Evolutionary conservation across 2,113 vertebrate species (phyloP).

Genomic region (Phycodurus eques): DNA sequence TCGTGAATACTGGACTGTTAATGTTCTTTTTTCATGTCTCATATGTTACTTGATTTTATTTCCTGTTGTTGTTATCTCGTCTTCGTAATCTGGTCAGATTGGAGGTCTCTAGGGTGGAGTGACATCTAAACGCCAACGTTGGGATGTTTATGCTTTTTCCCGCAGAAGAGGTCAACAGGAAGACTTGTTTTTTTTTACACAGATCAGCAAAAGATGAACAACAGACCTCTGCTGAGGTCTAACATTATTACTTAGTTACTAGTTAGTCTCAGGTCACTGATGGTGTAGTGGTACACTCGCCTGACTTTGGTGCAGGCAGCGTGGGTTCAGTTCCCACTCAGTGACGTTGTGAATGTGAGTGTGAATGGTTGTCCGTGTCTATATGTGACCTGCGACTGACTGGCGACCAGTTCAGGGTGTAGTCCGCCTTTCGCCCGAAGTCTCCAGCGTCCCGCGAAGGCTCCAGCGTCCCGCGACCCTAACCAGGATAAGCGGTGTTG

Average conservation of each 20-base stretch:
- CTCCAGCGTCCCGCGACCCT: too few species aligned
- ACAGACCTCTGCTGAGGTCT: background rate
- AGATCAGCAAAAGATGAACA: constrained; percentile 21
- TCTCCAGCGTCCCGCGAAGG: too few species aligned
- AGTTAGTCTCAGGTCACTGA: too few species aligned
- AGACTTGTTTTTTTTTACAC: constrained; percentile 36
- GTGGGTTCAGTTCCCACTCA: too few species aligned
- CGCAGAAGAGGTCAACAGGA: constrained; percentile 14
- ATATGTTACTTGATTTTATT: constrained; percentile 74
- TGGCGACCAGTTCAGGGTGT: too few species aligned
- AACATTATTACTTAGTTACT: background rate
- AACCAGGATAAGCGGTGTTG: background rate
- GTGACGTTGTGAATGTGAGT: too few species aligned
- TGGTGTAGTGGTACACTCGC: too few species aligned
- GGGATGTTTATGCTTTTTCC: constrained; percentile 46
- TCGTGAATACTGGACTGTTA: constrained; percentile 66
- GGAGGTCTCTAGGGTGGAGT: constrained; percentile 19
- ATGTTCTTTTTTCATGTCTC: constrained; percentile 69
- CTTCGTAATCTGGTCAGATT: constrained; percentile 68
- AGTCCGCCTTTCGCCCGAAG: too few species aligned
- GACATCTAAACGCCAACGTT: background rate
- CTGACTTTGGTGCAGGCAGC: too few species aligned
- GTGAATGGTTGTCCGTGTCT: too few species aligned
- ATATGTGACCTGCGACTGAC: too few species aligned
- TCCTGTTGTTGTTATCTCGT: constrained; percentile 72